Base-by-base conservation (phyloP, 2,888 invertebrate species). In the Melanostoma scalare region DNA sequence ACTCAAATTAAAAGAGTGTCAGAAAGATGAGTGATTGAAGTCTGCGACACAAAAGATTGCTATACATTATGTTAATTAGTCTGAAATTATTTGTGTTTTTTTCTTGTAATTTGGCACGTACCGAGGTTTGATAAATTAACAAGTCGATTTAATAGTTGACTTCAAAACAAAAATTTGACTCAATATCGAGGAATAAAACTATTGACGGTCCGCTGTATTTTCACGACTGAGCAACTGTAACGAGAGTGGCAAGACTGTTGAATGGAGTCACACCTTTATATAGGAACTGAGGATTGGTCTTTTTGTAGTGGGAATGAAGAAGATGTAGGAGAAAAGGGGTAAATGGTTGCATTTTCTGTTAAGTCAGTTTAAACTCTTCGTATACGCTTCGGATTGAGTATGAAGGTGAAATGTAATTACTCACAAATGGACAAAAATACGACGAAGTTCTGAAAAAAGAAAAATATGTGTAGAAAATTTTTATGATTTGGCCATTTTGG, bases 241-340 rank as follows among this genome's bases (percentile, higher is more conserved):
- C 55, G 65, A 79, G 60, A 84, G 73, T 84, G 79, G 55, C 74
- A 75, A 75, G 84, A 67, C 74, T 58, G 52, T 67, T 61, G 74
- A 56, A 46, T 67, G 38, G 58, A 33, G 50, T 44, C 9, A 6
- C 33, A 55, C 10, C 50, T 79, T 84, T 84, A 82, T 84, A 84
- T 65, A 73, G 48, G 42, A 36, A 53, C 55, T 40, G 20, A 20
- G 20, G 20, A 20, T 20, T 20, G 20, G 20, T 20, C 20, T 20
- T 20, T 20, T 20, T 20, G 20, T 20, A 20, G 20, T 20, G 20
- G 20, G 20, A 20, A 20, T 20, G 20, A 20, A 20, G 20, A 20
- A 20, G 20, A 20, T 20, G 20, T 20, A 20, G 20, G 20, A 20
- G 20, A 20, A 20, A 20, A 20, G 20, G 20, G 20, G 20, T 20